Conservation (phyloP, 2,113 vertebrate genomes). For the Neomonachus schauinslandi region DNA sequence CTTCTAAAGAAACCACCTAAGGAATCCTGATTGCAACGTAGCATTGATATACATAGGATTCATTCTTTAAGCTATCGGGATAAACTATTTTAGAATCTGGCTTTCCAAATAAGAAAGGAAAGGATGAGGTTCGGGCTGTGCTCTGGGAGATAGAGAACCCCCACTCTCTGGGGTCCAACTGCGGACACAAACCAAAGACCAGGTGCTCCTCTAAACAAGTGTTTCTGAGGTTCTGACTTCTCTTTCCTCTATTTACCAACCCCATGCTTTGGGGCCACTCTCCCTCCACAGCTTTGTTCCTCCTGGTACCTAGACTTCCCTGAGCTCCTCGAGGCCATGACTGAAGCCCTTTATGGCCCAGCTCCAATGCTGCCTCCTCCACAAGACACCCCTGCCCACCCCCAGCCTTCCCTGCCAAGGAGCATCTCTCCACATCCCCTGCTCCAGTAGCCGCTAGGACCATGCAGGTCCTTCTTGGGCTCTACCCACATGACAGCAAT, state of each 20-base stretch:
- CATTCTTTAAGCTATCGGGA: not conserved
- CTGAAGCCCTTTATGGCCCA: not conserved
- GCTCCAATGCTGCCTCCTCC: not conserved
- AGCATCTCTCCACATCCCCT: not conserved
- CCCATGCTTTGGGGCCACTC: not conserved
- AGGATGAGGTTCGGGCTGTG: fast-evolving
- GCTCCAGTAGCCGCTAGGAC: fast-evolving
- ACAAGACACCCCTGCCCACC: not conserved
- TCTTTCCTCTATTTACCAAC: not conserved
- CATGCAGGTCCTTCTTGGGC: too few relatives aligned
- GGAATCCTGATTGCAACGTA: not conserved
- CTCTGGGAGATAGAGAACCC: fast-evolving
- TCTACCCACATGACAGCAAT: not conserved
- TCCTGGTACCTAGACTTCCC: not conserved
- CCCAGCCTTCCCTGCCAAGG: not conserved
- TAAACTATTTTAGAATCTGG: not conserved
- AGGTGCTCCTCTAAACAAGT: not conserved
- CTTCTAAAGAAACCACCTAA: not conserved
- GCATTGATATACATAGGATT: not conserved
- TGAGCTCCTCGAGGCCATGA: not conserved
- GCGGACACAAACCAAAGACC: not conserved
- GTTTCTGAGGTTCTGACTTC: not conserved
- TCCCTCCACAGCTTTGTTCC: not conserved
- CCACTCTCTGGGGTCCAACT: not conserved
- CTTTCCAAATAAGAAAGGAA: not conserved